Percentiles rank a stretch among this genome's conserved stretches.
Conservation (phyloP, 35 echinoderm and acorn worm genomes). For the Heliocidaris erythrogramma region DNA sequence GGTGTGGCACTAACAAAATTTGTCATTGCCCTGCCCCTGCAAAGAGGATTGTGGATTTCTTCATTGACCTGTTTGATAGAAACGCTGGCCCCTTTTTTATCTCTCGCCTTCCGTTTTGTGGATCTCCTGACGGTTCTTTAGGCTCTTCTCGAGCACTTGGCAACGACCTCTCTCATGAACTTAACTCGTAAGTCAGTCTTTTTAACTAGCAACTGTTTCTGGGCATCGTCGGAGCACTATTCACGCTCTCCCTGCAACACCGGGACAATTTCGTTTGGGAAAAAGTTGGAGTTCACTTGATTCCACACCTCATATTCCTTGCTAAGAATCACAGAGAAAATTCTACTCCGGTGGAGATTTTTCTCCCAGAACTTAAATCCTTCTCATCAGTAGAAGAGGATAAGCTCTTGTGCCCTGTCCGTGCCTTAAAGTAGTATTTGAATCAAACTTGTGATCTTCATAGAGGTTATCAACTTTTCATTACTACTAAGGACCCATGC, state of each 20-base stretch:
- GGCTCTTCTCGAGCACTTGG: neutral
- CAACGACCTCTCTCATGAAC: neutral
- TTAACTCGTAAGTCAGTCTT: neutral
- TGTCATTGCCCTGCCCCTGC: too few relatives aligned
- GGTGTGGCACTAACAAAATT: neutral
- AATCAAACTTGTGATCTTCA: neutral
- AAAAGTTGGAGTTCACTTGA: slow-evolving; percentile 2
- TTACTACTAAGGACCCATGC: neutral
- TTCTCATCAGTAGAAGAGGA: neutral
- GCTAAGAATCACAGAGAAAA: neutral
- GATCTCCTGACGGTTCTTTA: too few relatives aligned
- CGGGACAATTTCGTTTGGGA: slow-evolving; percentile 33
- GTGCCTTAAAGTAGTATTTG: neutral
- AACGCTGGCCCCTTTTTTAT: neutral
- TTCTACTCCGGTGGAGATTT: neutral
- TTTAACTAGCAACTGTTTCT: neutral
- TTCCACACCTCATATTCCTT: neutral
- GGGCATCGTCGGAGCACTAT: slow-evolving; percentile 6
- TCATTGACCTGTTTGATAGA: neutral
- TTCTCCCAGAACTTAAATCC: neutral
- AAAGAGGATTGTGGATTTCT: neutral
- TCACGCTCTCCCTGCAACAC: slow-evolving; percentile 1
- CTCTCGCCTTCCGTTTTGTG: too few relatives aligned
- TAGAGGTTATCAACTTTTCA: neutral
- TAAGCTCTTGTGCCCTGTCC: slow-evolving; percentile 4